Base-by-base conservation (phyloP, 2,113 vertebrate species). In the Thomomys bottae region DNA sequence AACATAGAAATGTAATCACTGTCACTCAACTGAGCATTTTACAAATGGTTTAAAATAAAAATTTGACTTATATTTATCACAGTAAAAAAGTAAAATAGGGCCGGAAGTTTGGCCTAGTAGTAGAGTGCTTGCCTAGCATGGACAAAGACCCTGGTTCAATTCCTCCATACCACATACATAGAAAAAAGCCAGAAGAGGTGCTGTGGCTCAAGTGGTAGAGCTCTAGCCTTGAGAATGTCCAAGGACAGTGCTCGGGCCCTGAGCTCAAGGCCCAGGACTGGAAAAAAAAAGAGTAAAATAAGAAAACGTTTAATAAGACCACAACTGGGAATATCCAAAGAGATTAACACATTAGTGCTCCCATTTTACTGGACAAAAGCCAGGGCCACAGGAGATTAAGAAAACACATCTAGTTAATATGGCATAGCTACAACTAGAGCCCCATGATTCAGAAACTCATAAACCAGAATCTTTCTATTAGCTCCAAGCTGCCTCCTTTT, bases 31-130 rank as follows among this genome's bases (percentile, higher is more conserved):
- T 49, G 5, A 49, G 26, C 24, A 67, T 9, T 9, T 15, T 89
- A 42, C 34, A 76, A 68, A 40, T 84, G 23, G 32, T 21, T 86
- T 61, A 70, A 63, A 24, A 72, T 12, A 4, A 73, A 73, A 26
- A 70, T 59, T 75, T 68, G 68, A 38, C 34, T 30, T 70, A 42
- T 20, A 63, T 71, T 76, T 67, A n/a, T 8, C n/a, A 54, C 1
- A 82, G 73, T 61, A 66, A 87, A 77, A 59, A 84, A 34, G n/a
- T 73, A 72, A 59, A 91, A 14, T 30, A 78, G n/a, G n/a, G n/a
- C n/a, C n/a, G n/a, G n/a, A n/a, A n/a, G n/a, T n/a, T n/a, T n/a
- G n/a, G n/a, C n/a, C n/a, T n/a, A n/a, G n/a, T n/a, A n/a, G n/a
- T n/a, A n/a, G n/a, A n/a, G n/a, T n/a, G n/a, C n/a, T n/a, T n/a